Evolutionary conservation across 2,888 invertebrate genomes (phyloP), one percentile per base, ranked within the genome.

Genomic region (Orchestes rusci): DNA sequence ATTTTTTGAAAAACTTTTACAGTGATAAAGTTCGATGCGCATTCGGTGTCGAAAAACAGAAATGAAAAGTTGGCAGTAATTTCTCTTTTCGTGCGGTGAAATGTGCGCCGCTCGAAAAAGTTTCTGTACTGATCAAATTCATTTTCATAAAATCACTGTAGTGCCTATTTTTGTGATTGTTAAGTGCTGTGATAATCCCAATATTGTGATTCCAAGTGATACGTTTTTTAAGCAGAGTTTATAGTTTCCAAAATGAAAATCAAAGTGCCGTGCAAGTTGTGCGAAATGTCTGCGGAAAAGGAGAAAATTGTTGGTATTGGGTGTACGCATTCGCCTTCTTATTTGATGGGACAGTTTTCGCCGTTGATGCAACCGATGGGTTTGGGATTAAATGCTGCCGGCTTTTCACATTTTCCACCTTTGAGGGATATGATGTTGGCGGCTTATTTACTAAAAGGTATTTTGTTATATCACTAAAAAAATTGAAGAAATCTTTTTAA

Each of bases 371-470:
- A 62, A 43, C 57, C 61, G 16, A 45, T 64, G 28, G 54, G 65
- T 18, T 52, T 63, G 44, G 55, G 66, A 60, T 66, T 68, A 62
- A 71, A 59, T 64, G 10, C 7, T 7, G 36, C 23, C 36, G 20
- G 20, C 20, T 68, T 75, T 53, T 68, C 73, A 60, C 54, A 54
- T 30, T 64, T 73, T 58, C 73, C 73, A 44, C 76, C 77, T 62
- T 71, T 78, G 60, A 75, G 75, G 69, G 77, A 79, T 65, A 74
- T 79, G 72, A 73, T 79, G 70, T 69, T 79, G 57, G 76, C 77
- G 52, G 76, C 79, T 56, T 78, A 76, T 69, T 70, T 79, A 64
- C 71, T 79, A 58, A 72, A 74, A 78, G 79, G 79, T 79, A 30
- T 30, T 12, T 30, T n/a, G n/a, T 23, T 23, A 10, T 23, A 7